Conservation (phyloP, 2,888 invertebrate species). For the Meandrusa payeni region DNA sequence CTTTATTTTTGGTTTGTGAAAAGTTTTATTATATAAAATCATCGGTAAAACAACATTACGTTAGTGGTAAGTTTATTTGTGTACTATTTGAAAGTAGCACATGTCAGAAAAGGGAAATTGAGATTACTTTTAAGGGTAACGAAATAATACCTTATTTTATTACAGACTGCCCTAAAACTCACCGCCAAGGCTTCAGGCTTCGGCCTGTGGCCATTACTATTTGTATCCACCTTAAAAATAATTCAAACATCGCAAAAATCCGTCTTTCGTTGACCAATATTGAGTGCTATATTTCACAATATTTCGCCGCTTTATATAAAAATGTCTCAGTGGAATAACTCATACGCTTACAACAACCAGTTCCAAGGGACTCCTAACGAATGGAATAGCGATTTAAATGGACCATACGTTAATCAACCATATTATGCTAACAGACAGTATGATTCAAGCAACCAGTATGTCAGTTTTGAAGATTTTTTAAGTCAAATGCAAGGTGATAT, state of each 20-base stretch:
- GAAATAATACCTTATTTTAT: conserved; percentile 34
- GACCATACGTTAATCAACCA: conserved; percentile 56
- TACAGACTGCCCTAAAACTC: conserved; percentile 31
- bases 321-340: conserved; percentile 75
- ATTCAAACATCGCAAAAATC: conserved; percentile 31
- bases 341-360: conserved; percentile 63
- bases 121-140: conserved; percentile 34
- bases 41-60: conserved; percentile 34
- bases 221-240: conserved; percentile 33
- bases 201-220: conserved; percentile 62
- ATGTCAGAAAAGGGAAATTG: conserved; percentile 42
- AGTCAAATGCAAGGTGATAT: conserved; percentile 61
- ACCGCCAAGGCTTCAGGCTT: conserved; percentile 57
- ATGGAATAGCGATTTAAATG: conserved; percentile 60
- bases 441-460: conserved; percentile 61
- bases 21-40: conserved; percentile 41
- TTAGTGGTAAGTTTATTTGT: conserved; percentile 48
- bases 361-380: conserved; percentile 47
- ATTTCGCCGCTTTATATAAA: conserved; percentile 28
- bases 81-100: conserved; percentile 43
- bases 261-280: conserved; percentile 29
- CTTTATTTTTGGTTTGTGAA: conserved; percentile 54
- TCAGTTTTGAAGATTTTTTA: conserved; percentile 68
- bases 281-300: conserved; percentile 20
- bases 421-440: conserved; percentile 54